Base-by-base conservation (phyloP, 30 jellyfish, hydroid and myxozoan genomes). In the Aurelia coerulea region DNA sequence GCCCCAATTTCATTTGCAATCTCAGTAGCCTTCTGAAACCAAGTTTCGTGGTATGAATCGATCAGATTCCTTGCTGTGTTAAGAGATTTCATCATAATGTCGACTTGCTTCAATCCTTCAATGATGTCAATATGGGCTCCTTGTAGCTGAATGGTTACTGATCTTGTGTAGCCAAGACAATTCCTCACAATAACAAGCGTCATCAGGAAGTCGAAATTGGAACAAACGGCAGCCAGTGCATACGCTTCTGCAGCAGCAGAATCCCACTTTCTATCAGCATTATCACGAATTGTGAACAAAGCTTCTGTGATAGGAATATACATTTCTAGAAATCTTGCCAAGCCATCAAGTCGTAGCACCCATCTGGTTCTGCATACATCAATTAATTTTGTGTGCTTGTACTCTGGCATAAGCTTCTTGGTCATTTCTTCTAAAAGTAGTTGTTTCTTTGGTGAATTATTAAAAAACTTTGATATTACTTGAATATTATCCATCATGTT, bases 341-440 rank as follows among this genome's bases (percentile, higher is more conserved):
- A 19, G 29, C 91, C 85, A 41, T 81, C 85, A 53, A 65, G 65
- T 13, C 91, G 73, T 41, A 35, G 51, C 0, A 81, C 76, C 91
- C 91, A 81, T 3, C 74, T 8, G 16, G 73, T 81, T 4, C 67
- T 5, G 34, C 86, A 81, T 2, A 81, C 87, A 68, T 81, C 56
- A 13, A 81, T 46, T 11, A 81, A 53, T 2, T 4, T 67, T 23
- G 29, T 65, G 9, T 66, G 53, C 17, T 19, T 19, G n/a, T 35
- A 4, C 50, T 66, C 17, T 66, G 77, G 77, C 18, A 19, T 19
- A 4, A 5, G 14, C 51, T 66, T n/a, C 14, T 2, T 12, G 10
- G 17, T 32, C 50, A 3, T 10, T 5, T 31, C 54, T 4, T 66
- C 77, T 14, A 66, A 32, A 2, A 66, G 16, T 2, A 6, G 12